A percentile compares a stretch with the other conserved stretches of the same genome.
These are phyloP conservation scores for Drosophila picticornis DNA, from an alignment of 2,888 invertebrate genomes.

Conservation along the genomic window DNA sequence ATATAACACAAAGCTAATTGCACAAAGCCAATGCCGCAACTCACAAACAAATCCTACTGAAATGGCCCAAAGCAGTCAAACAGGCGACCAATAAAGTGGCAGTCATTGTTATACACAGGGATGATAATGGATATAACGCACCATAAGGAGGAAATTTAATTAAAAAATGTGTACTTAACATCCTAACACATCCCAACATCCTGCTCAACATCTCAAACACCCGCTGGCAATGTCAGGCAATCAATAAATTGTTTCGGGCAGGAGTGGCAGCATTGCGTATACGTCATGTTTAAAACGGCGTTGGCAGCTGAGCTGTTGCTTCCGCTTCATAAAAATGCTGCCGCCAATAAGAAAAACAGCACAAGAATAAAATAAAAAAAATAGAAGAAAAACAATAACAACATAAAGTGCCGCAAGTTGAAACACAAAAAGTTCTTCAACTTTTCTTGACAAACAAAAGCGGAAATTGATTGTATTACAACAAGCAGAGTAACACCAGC, in stretches of 20 bases:
- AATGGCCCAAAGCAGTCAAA: conserved; percentile 24
- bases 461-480: conserved; percentile 79
- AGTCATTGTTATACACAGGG: conserved; percentile 50
- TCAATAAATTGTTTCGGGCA: conserved; percentile 44
- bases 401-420: conserved; percentile 53
- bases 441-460: conserved; percentile 77
- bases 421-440: conserved; percentile 52
- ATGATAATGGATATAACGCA: conserved; percentile 67
- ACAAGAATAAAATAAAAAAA: conserved; percentile 13
- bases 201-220: neutral
- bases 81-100: conserved; percentile 56
- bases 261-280: conserved; percentile 49
- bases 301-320: conserved; percentile 74
- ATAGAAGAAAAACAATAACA: conserved; percentile 42
- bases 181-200: conserved; percentile 27
- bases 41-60: conserved; percentile 17
- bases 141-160: conserved; percentile 66
- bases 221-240: conserved; percentile 38
- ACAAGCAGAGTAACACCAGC: conserved; percentile 33
- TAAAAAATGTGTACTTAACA: conserved; percentile 67
- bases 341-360: conserved; percentile 30
- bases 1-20: conserved; percentile 65
- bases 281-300: conserved; percentile 67
- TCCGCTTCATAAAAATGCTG: conserved; percentile 63
- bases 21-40: conserved; percentile 63